Base-by-base conservation (phyloP, 2,888 invertebrate genomes). In the Omphaloscelis lunosa region DNA sequence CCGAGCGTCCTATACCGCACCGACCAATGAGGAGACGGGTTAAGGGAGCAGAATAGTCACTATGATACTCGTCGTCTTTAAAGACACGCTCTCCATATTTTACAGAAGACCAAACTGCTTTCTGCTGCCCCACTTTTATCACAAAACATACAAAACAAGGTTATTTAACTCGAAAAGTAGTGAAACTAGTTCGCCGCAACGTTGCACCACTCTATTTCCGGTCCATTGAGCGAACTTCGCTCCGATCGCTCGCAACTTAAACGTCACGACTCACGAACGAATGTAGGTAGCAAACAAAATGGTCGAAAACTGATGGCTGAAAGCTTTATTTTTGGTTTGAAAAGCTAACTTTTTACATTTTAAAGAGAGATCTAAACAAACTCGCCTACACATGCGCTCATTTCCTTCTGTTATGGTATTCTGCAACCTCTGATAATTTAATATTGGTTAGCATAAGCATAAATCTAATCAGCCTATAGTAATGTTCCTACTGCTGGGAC, bases 191-290 rank as follows among this genome's bases (percentile, higher is more conserved):
- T 63, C 62, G 39, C 62, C 80, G 66, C 70, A 72, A 59, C 51
- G 62, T 61, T 74, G 70, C 84, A 74, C 77, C 86, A 23, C 75
- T 78, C 62, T 78, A 86, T 85, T 86, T 85, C 85, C 85, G 78
- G 23, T 72, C 70, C 72, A 86, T 86, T 80, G 84, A 75, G 51
- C 65, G 56, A 70, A 75, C 76, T 86, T 73, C 72, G 75, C 74
- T 74, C 69, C 62, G 68, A 83, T 73, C 71, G 80, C 80, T 76
- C 53, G 62, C 69, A 77, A 78, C 81, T 79, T 78, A 58, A 75
- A 80, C 72, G 72, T 62, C 63, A 66, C 71, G 45, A 68, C 72
- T 67, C 51, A 65, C 74, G 45, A 77, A 77, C 67, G 65, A 71
- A 72, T 62, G 48, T 63, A 78, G 81, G 77, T 70, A 85, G 48